Evolutionary conservation across 2,797 vertebrate species (phyloP), one percentile per base, ranked within the genome.

Genomic region (Lutjanus campechanus): DNA sequence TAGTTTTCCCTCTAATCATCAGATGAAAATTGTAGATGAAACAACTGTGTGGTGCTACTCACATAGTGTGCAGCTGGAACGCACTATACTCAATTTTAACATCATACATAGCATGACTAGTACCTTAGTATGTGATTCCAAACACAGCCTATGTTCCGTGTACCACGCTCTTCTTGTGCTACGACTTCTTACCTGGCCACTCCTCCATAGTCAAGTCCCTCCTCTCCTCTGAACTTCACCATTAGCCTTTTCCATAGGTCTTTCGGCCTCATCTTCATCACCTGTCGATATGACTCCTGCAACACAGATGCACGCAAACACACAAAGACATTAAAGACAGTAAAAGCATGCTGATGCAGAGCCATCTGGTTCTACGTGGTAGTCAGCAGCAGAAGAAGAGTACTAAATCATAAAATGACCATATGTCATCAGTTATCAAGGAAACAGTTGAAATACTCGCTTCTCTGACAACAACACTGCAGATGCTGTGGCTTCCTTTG

Each of bases 201-300:
- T 16, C 98, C 98, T 92, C 98, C 98, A 19, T 99, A 99, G 77
- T 99, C 98, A 1, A 99, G 96, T 20, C 98, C 98, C 92, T 99
- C 98, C 90, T 99, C 98, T 67, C 97, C 98, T 85, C 98, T 97
- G 72, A 99, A 99, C 91, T 99, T 99, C 92, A 99, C 98, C 98
- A 99, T 99, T 68, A 99, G 94, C 95, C 98, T 96, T 89, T 99
- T 99, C 98, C 98, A 99, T 65, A 99, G 91, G 91, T 99, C 98
- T 92, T 99, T 99, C 19, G 98, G 98, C 91, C 98, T 97, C 98
- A 99, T 99, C 95, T 99, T 99, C 98, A 99, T 99, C 92, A 99
- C 98, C 89, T 99, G 98, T 73, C 98, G 96, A 86, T 99, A 99
- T 1, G 98, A 99, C 86, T 99, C 98, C 98, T 99, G 88, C 50